Evolutionary conservation across 2,888 invertebrate species (phyloP), one percentile per base, ranked within the genome.

Genomic region (Colletes collaris): DNA sequence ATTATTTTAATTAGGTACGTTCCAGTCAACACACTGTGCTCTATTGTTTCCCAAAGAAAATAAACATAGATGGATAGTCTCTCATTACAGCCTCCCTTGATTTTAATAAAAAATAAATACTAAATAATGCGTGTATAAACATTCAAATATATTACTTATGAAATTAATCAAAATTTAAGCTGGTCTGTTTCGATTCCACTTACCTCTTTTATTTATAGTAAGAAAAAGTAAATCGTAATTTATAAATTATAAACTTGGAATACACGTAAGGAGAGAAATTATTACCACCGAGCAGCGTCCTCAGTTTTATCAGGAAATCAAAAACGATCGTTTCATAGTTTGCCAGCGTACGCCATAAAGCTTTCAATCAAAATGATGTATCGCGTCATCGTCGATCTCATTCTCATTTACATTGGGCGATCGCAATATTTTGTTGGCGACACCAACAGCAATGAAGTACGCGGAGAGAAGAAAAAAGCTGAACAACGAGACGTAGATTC

Each of bases 281-380:
- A 64, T 64, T 37, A 37, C 52, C 64, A 37, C 27, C 27, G 44
- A 46, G 50, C 35, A 0, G 50, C 55, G 50, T 16, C 11, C 27
- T 44, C 58, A 16, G 66, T 59, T 56, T 64, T 35, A 46, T 56
- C 49, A 11, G 16, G 8, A 46, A 46, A 37, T 37, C 52, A 63
- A 63, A 56, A 52, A 50, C 55, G 10, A 66, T 59, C 27, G 5
- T 52, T 35, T 27, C 46, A n/a, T 52, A 50, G 40, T 44, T 5
- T 19, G 13, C 55, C 2, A 8, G n/a, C 52, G 44, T 46, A 46
- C 70, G 46, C 11, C 46, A 49, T 27, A 56, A 49, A 49, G 55
- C 37, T 56, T 46, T 71, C 71, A 40, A 64, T 68, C 60, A 60
- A 60, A 60, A 4, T 19, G 60, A 73, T 19, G 35, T 46, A 67